A percentile compares a stretch with the other conserved stretches of the same genome.
phyloP scores from a whole-genome alignment of 2,113 vertebrate species.

The Gracilinanus agilis region DNA sequence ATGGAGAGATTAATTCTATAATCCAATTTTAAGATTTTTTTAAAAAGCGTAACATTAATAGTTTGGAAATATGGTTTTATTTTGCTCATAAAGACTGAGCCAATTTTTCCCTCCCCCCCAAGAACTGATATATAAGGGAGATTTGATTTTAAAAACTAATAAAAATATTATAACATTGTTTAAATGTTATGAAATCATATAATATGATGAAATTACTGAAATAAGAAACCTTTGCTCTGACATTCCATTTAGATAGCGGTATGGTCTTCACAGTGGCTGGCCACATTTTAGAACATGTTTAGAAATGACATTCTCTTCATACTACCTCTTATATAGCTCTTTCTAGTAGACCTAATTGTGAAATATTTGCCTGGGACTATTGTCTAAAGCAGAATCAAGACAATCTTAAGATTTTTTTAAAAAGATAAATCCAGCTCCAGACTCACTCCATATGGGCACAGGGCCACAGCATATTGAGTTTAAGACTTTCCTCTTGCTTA shows the following conservation, averaged over 20 bases:
- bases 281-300: not conserved
- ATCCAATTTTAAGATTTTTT: not conserved
- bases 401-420: not conserved
- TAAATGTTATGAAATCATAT: not conserved
- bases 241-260: not conserved
- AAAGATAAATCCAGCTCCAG: not conserved
- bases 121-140: not conserved
- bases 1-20: conserved; percentile 1
- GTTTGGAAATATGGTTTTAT: not conserved
- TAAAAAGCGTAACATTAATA: not conserved
- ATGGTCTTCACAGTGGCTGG: not conserved
- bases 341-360: not conserved
- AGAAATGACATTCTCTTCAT: not conserved
- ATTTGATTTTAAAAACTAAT: not conserved
- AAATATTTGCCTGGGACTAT: not conserved
- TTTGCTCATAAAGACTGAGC: not conserved
- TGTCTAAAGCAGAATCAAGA: not conserved
- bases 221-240: not conserved
- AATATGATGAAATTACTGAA: not conserved
- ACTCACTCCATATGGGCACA: not conserved
- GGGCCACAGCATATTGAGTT: not conserved
- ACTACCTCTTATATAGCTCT: not conserved
- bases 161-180: not conserved
- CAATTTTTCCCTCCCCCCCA: not conserved
- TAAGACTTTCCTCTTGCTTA: not conserved